A percentile compares a stretch with the other conserved stretches of the same genome.
phyloP scores from a whole-genome alignment of 2,797 vertebrate species.

The Zenarchopterus dispar region DNA sequence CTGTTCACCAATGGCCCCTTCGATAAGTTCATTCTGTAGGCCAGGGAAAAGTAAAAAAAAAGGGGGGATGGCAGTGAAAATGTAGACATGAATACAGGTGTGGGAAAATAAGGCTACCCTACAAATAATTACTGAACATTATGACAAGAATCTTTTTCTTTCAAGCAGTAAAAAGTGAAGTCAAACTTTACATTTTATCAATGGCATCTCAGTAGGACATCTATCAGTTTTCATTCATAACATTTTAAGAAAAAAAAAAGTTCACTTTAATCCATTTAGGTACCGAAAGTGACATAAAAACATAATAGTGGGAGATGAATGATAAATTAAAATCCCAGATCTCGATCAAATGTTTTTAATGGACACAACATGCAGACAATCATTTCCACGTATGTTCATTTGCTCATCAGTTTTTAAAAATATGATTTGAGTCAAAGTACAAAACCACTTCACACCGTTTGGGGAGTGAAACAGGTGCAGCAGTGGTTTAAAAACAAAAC shows the following conservation, averaged over 20 bases:
- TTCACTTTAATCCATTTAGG: neutral
- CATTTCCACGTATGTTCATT: neutral
- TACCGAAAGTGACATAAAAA: too few species aligned
- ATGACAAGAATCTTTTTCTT: too few species aligned
- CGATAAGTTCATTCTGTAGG: slow-evolving; percentile 87
- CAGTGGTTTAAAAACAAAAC: neutral
- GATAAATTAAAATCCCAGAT: neutral
- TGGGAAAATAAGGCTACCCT: too few species aligned
- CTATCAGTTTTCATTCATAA: neutral
- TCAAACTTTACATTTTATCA: too few species aligned
- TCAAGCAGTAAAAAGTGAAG: too few species aligned
- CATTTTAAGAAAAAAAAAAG: too few species aligned
- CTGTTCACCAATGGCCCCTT: slow-evolving; percentile 85
- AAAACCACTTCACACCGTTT: neutral
- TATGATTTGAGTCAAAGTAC: neutral
- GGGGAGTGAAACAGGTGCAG: slow-evolving; percentile 1
- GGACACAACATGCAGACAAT: slow-evolving; percentile 18
- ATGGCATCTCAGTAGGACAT: too few species aligned
- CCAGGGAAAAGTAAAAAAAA: slow-evolving; percentile 54
- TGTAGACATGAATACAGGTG: slow-evolving; percentile 7
- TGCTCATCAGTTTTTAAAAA: neutral
- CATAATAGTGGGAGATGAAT: neutral
- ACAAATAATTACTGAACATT: too few species aligned
- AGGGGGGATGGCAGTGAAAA: slow-evolving; percentile 25
- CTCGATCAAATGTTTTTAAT: slow-evolving; percentile 3